Evolutionary conservation across 2,888 invertebrate genomes (phyloP).

Genomic region (Cantharis lateralis): DNA sequence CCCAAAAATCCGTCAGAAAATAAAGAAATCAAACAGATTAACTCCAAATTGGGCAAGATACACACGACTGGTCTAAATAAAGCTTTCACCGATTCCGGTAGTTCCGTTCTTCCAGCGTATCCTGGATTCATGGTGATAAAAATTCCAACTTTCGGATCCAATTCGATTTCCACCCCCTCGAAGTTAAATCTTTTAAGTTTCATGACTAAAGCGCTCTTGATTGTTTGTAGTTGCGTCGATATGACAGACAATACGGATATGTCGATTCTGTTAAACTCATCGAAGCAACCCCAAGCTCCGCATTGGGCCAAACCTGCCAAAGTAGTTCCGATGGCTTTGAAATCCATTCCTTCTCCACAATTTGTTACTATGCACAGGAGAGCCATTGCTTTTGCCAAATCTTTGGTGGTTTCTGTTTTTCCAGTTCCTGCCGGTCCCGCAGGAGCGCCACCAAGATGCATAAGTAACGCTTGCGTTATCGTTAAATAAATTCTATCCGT

Average conservation of each 20-base stretch:
- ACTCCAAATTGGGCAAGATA: conserved; percentile 87
- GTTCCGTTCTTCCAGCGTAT: conserved; percentile 87
- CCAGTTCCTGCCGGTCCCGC: conserved; percentile 85
- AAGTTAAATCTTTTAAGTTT: conserved; percentile 73
- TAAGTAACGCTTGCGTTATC: conserved; percentile 88
- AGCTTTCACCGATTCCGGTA: conserved; percentile 91
- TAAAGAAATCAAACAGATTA: conserved; percentile 89
- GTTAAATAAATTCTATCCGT: conserved; percentile 93
- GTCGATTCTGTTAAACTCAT: conserved; percentile 93
- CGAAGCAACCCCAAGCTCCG: conserved; percentile 96
- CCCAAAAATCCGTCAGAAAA: conserved; percentile 91
- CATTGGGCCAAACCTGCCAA: conserved; percentile 80
- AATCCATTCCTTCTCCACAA: conserved; percentile 94
- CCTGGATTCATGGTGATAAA: conserved; percentile 97
- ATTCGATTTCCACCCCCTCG: conserved; percentile 69
- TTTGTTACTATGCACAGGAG: conserved; percentile 84
- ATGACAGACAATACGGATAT: conserved; percentile 92
- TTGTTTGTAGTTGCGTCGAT: conserved; percentile 88
- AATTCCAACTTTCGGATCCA: conserved; percentile 87
- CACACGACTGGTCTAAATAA: conserved; percentile 91
- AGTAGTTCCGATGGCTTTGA: conserved; percentile 78
- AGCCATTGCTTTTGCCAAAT: conserved; percentile 88
- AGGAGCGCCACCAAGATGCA: conserved; percentile 91
- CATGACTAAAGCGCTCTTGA: conserved; percentile 79
- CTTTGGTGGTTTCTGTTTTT: conserved; percentile 91